phyloP scores from a whole-genome alignment of 2,888 invertebrate species.

The Andrena marginata region DNA sequence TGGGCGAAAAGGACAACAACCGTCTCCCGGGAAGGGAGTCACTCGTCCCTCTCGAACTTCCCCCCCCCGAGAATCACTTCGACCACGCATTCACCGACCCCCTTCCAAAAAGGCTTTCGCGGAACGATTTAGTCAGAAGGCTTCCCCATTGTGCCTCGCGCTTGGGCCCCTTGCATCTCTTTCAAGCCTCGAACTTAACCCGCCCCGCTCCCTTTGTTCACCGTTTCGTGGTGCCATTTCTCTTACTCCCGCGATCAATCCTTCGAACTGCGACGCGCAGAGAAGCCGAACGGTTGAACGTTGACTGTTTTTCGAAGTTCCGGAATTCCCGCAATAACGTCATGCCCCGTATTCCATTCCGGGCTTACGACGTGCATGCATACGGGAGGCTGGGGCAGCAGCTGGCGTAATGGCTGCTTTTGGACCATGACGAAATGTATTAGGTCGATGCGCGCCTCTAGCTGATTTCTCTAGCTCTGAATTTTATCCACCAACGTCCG shows the following conservation, averaged over 20 bases:
- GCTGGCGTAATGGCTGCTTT: constrained; percentile 56
- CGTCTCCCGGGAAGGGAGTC: background rate
- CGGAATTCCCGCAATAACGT: constrained; percentile 74
- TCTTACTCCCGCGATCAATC: background rate
- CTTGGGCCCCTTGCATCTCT: background rate
- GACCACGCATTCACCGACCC: background rate
- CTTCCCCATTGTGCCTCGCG: constrained; percentile 23
- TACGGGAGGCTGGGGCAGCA: background rate
- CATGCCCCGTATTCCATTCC: constrained; percentile 53
- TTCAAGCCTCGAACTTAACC: background rate
- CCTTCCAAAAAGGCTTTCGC: background rate
- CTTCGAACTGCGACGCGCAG: background rate
- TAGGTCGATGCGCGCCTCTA: background rate
- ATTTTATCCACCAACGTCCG: background rate
- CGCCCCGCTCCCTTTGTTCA: background rate
- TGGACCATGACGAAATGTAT: constrained; percentile 52
- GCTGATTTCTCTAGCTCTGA: too few relatives aligned
- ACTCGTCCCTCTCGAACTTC: background rate
- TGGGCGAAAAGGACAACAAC: background rate
- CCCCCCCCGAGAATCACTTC: background rate
- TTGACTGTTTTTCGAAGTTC: constrained; percentile 56
- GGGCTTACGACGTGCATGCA: constrained; percentile 8
- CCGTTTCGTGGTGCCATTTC: background rate
- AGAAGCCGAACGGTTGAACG: constrained; percentile 17
- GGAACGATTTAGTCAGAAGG: constrained; percentile 42